These are phyloP conservation scores for Bombylius major DNA, from an alignment of 2,888 invertebrate genomes.

Conservation along the genomic window DNA sequence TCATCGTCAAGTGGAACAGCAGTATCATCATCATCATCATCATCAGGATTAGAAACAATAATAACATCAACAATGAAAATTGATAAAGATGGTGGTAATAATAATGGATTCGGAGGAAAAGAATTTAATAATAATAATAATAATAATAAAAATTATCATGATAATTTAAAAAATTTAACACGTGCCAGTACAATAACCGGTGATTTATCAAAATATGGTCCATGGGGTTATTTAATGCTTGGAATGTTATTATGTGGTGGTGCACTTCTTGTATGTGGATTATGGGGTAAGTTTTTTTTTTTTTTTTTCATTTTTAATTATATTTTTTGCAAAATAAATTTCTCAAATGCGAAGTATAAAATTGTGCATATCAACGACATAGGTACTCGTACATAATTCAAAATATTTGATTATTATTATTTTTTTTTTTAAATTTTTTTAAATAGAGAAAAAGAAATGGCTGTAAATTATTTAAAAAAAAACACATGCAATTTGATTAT, in stretches of 20 bases:
- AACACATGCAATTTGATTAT: too few relatives aligned
- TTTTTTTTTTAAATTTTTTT: too few relatives aligned
- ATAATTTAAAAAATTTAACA: constrained; percentile 1
- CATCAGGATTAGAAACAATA: constrained; percentile 1
- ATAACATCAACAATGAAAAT: constrained; percentile 15
- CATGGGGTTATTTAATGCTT: constrained; percentile 60
- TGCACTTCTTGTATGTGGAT: constrained; percentile 54
- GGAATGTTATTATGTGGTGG: constrained; percentile 58
- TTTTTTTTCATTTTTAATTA: constrained; percentile 5
- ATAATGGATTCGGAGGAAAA: neutral
- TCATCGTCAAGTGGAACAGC: constrained; percentile 2
- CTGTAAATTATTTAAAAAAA: too few relatives aligned
- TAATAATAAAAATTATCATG: neutral
- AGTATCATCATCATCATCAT: neutral
- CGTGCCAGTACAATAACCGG: constrained; percentile 30
- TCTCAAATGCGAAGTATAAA: neutral
- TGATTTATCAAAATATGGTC: constrained; percentile 55
- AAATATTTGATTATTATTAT: too few relatives aligned
- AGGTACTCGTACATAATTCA: too few relatives aligned
- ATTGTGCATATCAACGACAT: too few relatives aligned
- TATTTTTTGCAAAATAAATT: neutral
- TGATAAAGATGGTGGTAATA: neutral
- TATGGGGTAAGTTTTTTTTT: constrained; percentile 42
- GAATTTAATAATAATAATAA: constrained; percentile 5
- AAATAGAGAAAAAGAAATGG: too few relatives aligned